Percentiles rank a stretch among this genome's conserved stretches.
phyloP scores from a whole-genome alignment of 1,140 invertebrate species.

The Gonioctena quinquepunctata region DNA sequence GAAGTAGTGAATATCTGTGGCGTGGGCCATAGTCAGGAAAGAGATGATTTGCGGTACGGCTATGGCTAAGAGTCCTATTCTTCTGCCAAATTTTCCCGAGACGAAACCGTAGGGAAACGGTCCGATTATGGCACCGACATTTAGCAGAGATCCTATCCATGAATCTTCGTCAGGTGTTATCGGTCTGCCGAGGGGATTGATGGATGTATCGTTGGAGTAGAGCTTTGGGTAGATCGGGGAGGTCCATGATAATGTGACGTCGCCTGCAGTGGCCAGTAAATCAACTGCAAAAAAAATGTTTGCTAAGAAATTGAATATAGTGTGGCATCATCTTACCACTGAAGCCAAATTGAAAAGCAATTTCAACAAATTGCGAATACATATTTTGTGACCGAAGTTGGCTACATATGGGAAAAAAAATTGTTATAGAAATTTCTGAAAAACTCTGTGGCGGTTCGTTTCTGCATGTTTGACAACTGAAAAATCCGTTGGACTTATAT shows the following conservation, averaged over 20 bases:
- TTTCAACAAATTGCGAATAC: too few species aligned
- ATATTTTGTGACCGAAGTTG: too few species aligned
- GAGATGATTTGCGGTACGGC: slow-evolving; percentile 65
- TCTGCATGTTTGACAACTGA: too few species aligned
- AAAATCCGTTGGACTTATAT: too few species aligned
- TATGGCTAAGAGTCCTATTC: slow-evolving; percentile 50
- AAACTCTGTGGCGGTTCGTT: too few species aligned
- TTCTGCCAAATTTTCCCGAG: slow-evolving; percentile 55
- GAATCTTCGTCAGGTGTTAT: slow-evolving; percentile 63
- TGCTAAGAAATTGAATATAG: too few species aligned
- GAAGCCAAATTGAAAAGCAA: too few species aligned
- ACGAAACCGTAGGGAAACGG: slow-evolving; percentile 44
- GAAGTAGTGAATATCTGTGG: slow-evolving; percentile 57
- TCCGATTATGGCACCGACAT: slow-evolving; percentile 74
- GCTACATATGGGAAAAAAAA: too few species aligned
- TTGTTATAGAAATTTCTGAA: too few species aligned
- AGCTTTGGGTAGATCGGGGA: slow-evolving; percentile 69
- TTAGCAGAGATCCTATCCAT: slow-evolving; percentile 81
- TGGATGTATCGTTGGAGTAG: slow-evolving; percentile 21
- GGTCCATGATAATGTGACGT: slow-evolving; percentile 72
- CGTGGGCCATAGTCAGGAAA: slow-evolving; percentile 65
- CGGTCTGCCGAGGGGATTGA: slow-evolving; percentile 45
- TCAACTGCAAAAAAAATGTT: slow-evolving; percentile 61
- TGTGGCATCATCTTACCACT: too few species aligned
- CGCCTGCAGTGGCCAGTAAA: slow-evolving; percentile 65